Conservation (phyloP, 2,113 vertebrate genomes). For the Fulmarus glacialis region DNA sequence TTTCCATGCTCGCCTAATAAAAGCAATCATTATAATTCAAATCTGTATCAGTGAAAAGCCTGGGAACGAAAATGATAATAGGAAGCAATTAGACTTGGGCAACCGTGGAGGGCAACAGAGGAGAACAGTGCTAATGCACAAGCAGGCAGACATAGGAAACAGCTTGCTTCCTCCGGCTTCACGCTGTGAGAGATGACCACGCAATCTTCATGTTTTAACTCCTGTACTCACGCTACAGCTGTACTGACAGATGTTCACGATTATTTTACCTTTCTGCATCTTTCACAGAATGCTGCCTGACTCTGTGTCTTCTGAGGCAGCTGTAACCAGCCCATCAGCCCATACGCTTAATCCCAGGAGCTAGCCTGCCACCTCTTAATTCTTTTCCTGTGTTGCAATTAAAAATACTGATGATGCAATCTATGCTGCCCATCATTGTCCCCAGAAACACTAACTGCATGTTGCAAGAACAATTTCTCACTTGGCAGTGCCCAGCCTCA, state of each 20-base stretch:
- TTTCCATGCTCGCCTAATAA: not conserved
- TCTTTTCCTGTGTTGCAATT: not conserved
- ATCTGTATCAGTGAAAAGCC: not conserved
- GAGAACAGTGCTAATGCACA: not conserved
- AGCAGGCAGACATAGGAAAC: not conserved
- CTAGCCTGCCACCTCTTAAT: not conserved
- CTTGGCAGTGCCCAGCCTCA: constrained; percentile 2
- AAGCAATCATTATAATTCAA: not conserved
- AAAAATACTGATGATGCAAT: constrained; percentile 38
- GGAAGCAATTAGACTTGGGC: not conserved
- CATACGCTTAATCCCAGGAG: fast-evolving
- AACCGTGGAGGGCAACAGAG: not conserved
- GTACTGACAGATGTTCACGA: not conserved
- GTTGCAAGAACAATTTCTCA: not conserved
- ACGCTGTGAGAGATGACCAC: not conserved
- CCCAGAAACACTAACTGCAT: not conserved
- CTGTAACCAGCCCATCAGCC: not conserved
- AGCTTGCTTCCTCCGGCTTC: not conserved
- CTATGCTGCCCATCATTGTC: not conserved
- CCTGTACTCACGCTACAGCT: not conserved
- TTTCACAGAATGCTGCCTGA: not conserved
- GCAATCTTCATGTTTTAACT: not conserved
- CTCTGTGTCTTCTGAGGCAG: not conserved
- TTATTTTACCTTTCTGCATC: not conserved
- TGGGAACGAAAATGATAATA: not conserved